Evolutionary conservation across 2,888 invertebrate species (phyloP).

Genomic region (Amblyteles armatorius): DNA sequence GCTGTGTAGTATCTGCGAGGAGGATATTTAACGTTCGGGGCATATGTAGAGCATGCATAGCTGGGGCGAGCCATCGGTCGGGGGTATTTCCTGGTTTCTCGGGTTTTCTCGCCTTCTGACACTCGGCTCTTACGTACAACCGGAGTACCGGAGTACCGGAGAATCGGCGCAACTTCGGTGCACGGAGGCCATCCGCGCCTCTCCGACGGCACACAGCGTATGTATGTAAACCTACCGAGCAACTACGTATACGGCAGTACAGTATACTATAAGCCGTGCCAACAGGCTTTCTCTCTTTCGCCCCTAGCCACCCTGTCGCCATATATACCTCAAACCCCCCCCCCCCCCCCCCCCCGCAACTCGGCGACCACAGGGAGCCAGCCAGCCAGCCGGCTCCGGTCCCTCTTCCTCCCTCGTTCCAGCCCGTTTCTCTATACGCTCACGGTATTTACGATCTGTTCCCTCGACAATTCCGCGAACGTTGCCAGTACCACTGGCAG

Average conservation of each 20-base stretch:
- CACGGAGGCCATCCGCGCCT: slow-evolving; percentile 34
- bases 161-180: slow-evolving; percentile 37
- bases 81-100: slow-evolving; percentile 46
- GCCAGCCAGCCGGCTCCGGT: slow-evolving; percentile 23
- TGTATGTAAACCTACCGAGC: too few relatives aligned
- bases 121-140: slow-evolving; percentile 28
- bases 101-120: slow-evolving; percentile 44
- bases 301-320: slow-evolving; percentile 41
- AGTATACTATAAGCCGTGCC: slow-evolving; percentile 37
- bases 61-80: slow-evolving; percentile 4
- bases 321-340: slow-evolving; percentile 27
- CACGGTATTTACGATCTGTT: slow-evolving; percentile 61
- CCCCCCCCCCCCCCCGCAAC: slow-evolving; percentile 14
- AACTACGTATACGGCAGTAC: background rate
- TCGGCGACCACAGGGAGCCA: slow-evolving; percentile 50
- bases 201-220: background rate
- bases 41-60: slow-evolving; percentile 31
- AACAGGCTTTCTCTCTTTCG: slow-evolving; percentile 29
- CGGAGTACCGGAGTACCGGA: slow-evolving; percentile 29
- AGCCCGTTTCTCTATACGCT: slow-evolving; percentile 21
- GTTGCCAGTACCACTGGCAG: slow-evolving; percentile 29
- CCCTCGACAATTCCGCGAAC: slow-evolving; percentile 61
- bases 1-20: slow-evolving; percentile 39
- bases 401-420: slow-evolving; percentile 10
- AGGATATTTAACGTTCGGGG: slow-evolving; percentile 45